Conservation (phyloP, 2,888 invertebrate species). For the Nephrotoma appendiculata region DNA sequence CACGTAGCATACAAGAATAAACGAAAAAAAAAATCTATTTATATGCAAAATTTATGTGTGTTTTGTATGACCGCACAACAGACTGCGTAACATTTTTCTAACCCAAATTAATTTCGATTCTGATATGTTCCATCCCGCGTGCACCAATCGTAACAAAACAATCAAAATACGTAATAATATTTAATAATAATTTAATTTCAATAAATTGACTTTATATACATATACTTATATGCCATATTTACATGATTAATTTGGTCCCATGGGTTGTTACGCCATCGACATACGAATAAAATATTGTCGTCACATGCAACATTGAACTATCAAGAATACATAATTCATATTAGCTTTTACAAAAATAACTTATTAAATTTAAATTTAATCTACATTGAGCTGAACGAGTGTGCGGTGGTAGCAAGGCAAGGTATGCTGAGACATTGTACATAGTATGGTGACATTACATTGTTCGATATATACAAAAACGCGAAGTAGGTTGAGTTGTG, state of each 20-base stretch:
- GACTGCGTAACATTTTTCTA: neutral
- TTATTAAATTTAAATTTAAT: neutral
- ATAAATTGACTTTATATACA: neutral
- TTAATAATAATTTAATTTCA: neutral
- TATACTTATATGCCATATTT: neutral
- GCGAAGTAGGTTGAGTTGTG: neutral
- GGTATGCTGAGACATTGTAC: neutral
- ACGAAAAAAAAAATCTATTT: neutral
- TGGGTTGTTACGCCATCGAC: neutral
- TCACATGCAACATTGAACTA: neutral
- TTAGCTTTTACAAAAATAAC: neutral
- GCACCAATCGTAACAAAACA: neutral
- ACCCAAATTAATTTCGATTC: neutral
- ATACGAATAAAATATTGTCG: neutral
- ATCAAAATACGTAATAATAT: neutral
- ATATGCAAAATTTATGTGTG: neutral
- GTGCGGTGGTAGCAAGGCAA: neutral
- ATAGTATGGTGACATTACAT: neutral
- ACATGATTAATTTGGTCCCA: neutral
- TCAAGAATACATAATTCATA: neutral
- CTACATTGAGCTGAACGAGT: neutral
- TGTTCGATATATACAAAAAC: neutral
- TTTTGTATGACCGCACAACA: neutral
- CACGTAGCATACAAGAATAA: neutral
- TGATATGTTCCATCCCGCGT: neutral